These are phyloP conservation scores for Drosophila tsacasi DNA, from an alignment of 1,140 invertebrate genomes.

Conservation along the genomic window DNA sequence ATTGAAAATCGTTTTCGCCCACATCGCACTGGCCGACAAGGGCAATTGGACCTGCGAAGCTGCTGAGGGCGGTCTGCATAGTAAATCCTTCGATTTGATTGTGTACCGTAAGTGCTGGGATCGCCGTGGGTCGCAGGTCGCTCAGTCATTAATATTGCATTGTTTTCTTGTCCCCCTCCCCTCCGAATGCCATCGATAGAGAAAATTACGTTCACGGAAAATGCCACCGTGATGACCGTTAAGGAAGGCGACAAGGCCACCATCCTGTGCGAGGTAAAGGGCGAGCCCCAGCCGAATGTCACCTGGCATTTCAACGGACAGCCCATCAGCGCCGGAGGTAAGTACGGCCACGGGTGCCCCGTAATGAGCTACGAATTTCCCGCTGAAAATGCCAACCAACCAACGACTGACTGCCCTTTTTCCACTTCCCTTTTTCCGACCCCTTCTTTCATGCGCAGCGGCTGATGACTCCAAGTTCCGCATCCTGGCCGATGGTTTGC, in stretches of 20 bases:
- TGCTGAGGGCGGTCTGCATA: constrained; percentile 66
- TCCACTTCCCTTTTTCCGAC: too few relatives aligned
- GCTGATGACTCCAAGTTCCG: constrained; percentile 81
- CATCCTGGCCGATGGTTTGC: constrained; percentile 85
- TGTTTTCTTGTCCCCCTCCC: constrained; percentile 42
- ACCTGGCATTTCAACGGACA: constrained; percentile 85
- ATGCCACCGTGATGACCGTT: constrained; percentile 84
- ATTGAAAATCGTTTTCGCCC: constrained; percentile 85
- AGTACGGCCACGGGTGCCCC: constrained; percentile 37
- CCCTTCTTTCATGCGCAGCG: constrained; percentile 22
- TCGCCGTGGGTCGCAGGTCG: constrained; percentile 13
- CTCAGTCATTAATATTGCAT: constrained; percentile 75
- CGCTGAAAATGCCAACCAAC: background rate
- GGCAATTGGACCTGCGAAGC: constrained; percentile 85
- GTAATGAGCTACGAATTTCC: constrained; percentile 66
- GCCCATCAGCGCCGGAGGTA: constrained; percentile 74
- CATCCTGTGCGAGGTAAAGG: constrained; percentile 86
- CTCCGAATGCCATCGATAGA: constrained; percentile 56
- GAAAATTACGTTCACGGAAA: constrained; percentile 86
- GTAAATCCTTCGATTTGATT: constrained; percentile 84
- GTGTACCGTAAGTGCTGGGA: constrained; percentile 84
- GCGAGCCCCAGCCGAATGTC: constrained; percentile 86
- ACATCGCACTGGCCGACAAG: constrained; percentile 81
- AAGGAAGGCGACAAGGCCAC: constrained; percentile 85
- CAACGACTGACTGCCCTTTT: constrained; percentile 16